Conservation (phyloP, 2,888 invertebrate genomes). For the Eupithecia subfuscata region DNA sequence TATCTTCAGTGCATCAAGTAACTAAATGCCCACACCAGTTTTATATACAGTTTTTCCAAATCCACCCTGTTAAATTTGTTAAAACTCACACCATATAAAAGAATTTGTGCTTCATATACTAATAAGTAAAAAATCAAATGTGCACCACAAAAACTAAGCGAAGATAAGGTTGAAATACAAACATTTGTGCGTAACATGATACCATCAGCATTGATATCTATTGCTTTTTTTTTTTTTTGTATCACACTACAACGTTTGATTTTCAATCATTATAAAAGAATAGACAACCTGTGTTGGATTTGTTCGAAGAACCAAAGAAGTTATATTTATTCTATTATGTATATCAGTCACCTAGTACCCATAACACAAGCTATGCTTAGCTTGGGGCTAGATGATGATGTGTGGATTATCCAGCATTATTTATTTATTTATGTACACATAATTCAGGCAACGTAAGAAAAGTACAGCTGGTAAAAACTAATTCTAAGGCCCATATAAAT, state of each 20-base stretch:
- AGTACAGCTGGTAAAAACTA: no score
- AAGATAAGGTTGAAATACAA: constrained; percentile 33
- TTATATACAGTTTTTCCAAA: constrained; percentile 32
- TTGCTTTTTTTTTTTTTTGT: neutral
- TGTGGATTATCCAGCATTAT: no score
- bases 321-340: no score
- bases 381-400: no score
- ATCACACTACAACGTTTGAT: constrained; percentile 11
- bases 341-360: no score
- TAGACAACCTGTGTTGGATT: constrained; percentile 26
- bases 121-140: constrained; percentile 29
- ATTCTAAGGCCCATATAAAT: no score
- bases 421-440: no score
- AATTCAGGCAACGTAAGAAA: no score
- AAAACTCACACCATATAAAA: constrained; percentile 38
- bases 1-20: neutral
- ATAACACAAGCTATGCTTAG: no score
- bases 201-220: neutral
- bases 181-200: neutral
- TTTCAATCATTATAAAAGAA: constrained; percentile 16
- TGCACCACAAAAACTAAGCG: constrained; percentile 25
- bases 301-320: neutral
- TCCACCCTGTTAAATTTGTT: constrained; percentile 46
- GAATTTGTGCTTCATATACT: constrained; percentile 31
- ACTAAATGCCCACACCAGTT: constrained; percentile 30